Evolutionary conservation across 2,888 invertebrate species (phyloP), one percentile per base, ranked within the genome.

Genomic region (Argynnis bischoffii): DNA sequence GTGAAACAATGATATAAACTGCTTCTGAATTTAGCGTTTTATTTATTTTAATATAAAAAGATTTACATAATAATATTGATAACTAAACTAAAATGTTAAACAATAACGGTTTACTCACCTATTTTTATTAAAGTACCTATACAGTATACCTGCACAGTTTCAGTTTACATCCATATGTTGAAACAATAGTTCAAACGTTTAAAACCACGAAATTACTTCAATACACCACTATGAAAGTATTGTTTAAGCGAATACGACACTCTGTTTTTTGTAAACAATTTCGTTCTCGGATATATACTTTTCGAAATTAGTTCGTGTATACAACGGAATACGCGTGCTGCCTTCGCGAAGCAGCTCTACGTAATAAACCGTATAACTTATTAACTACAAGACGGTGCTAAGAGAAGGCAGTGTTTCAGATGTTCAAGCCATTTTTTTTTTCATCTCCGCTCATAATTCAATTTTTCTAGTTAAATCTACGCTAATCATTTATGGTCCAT

Each of bases 241-340:
- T 60, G 59, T 55, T 60, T 41, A 14, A 41, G 48, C 41, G 60
- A 55, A 70, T 41, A 51, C 70, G 56, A 48, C 59, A 60, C 60
- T 26, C 63, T 41, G 14, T 15, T 68, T 68, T 68, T 68, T 68
- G 63, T 70, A 70, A 68, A 70, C 68, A 70, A 55, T 41, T 48
- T 61, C 56, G 55, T 56, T 57, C 31, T 57, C 35, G 31, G 11
- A 16, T 48, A 55, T 50, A 55, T 59, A 16, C 26, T 47, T 63
- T 35, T 47, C 18, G 31, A n/a, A n/a, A 51, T 63, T 63, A 41
- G 21, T 31, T 57, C 57, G 66, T 61, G 55, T 54, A 53, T 63
- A 50, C 54, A 48, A 50, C 64, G 14, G 48, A 21, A 57, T 14
- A 69, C 67, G 59, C 71, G 71, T 71, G 69, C 63, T 65, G 53